These are phyloP conservation scores for Drosophila nebulosa DNA, from an alignment of 1,140 invertebrate species.

Conservation along the genomic window DNA sequence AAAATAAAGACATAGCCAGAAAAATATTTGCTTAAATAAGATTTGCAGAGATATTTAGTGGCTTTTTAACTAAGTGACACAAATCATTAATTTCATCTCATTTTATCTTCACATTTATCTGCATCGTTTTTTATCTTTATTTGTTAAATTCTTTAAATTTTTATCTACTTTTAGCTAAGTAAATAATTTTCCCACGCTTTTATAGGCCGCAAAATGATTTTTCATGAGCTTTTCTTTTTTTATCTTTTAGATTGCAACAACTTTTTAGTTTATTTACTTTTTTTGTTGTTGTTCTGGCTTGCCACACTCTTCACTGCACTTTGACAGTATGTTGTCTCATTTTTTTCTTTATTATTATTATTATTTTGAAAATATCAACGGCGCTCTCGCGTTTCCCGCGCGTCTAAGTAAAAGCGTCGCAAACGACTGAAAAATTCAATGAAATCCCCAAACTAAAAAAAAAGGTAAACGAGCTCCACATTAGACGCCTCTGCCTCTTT, in stretches of 20 bases:
- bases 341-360: conserved; percentile 54
- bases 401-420: conserved; percentile 53
- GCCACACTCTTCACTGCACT: conserved; percentile 39
- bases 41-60: conserved; percentile 37
- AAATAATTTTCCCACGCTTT: conserved; percentile 70
- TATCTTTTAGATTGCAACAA: conserved; percentile 21
- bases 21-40: conserved; percentile 5
- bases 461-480: conserved; percentile 26
- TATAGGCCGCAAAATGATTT: conserved; percentile 42
- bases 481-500: conserved; percentile 17
- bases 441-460: conserved; percentile 29
- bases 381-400: conserved; percentile 33
- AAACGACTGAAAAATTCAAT: conserved; percentile 66
- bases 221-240: conserved; percentile 52
- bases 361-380: conserved; percentile 13
- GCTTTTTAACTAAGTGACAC: conserved; percentile 46
- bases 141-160: conserved; percentile 15
- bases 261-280: conserved; percentile 17
- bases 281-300: conserved; percentile 10
- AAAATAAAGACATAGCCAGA: conserved; percentile 36
- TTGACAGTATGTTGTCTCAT: conserved; percentile 38
- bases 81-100: conserved; percentile 8
- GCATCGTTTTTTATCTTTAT: conserved; percentile 3
- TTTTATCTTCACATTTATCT: conserved; percentile 1
- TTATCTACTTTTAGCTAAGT: conserved; percentile 30